Conservation (phyloP, 2,797 vertebrate genomes). For the Poliocrania exsul region DNA sequence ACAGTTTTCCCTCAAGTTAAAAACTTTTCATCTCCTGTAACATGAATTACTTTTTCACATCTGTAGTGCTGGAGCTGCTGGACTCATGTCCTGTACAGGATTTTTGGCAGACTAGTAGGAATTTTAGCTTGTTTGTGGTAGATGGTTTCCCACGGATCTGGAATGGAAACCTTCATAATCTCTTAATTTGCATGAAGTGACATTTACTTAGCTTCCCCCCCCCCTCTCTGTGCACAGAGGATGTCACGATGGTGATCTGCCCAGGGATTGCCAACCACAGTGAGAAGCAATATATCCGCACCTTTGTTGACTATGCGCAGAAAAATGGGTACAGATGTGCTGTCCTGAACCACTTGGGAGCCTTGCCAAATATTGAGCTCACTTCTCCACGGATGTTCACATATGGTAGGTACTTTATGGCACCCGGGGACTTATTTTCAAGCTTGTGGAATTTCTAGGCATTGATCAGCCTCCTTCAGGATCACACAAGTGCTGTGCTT, state of each 20-base stretch:
- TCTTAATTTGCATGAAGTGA: slow-evolving; percentile 40
- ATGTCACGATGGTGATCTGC: slow-evolving; percentile 98
- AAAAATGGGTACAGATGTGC: slow-evolving; percentile 95
- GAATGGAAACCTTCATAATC: not conserved
- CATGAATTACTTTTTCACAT: not conserved
- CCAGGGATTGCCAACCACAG: slow-evolving; percentile 98
- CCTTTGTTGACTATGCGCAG: slow-evolving; percentile 95
- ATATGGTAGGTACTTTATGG: slow-evolving; percentile 81
- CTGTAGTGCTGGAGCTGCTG: not conserved
- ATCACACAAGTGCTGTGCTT: not conserved
- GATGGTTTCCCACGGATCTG: slow-evolving; percentile 21
- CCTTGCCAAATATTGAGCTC: slow-evolving; percentile 94
- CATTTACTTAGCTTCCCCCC: slow-evolving; percentile 43
- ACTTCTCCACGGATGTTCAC: slow-evolving; percentile 99
- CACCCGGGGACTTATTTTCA: not conserved
- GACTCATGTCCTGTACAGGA: not conserved
- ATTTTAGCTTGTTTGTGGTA: not conserved
- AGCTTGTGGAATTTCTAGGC: not conserved
- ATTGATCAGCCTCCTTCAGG: not conserved
- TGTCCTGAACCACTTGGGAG: slow-evolving; percentile 95
- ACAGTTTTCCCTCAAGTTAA: slow-evolving; percentile 5
- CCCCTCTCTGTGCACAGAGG: slow-evolving; percentile 77
- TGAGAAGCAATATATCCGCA: slow-evolving; percentile 98
- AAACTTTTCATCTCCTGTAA: not conserved
- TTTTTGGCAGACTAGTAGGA: slow-evolving; percentile 17